phyloP scores from a whole-genome alignment of 1,140 invertebrate genomes.

The Reticulitermes speratus region DNA sequence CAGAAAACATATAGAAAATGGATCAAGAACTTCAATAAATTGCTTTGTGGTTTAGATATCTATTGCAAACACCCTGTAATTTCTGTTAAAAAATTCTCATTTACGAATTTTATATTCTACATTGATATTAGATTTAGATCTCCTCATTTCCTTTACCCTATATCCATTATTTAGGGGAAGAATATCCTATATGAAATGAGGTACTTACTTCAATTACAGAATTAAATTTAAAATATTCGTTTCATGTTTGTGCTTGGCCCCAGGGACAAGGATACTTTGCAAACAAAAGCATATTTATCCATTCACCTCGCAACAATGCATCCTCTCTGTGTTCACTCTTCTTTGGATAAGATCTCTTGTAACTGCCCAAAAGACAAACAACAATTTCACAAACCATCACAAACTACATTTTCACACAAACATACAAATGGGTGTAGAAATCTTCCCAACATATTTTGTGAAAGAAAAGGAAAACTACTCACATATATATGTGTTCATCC shows the following conservation, averaged over 20 bases:
- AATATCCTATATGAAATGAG: no score
- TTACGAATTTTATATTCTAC: no score
- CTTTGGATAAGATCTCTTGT: neutral
- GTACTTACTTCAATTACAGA: no score
- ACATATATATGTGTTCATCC: neutral
- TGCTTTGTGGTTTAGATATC: no score
- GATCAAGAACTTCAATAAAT: no score
- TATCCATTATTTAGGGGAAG: no score
- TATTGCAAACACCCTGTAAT: no score
- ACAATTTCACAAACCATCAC: neutral
- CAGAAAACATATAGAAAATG: no score
- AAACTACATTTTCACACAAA: constrained; percentile 13
- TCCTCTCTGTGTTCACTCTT: neutral
- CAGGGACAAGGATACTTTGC: neutral
- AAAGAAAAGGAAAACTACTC: neutral
- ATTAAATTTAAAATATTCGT: no score
- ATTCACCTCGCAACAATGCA: neutral
- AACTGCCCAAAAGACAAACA: neutral
- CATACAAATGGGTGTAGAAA: constrained; percentile 2
- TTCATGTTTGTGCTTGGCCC: neutral
- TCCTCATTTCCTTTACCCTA: no score
- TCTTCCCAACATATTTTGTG: neutral
- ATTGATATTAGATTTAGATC: no score
- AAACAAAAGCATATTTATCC: neutral
- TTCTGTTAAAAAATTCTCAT: no score